phyloP scores from a whole-genome alignment of 2,888 invertebrate species.

The Drosophila stalkeri region DNA sequence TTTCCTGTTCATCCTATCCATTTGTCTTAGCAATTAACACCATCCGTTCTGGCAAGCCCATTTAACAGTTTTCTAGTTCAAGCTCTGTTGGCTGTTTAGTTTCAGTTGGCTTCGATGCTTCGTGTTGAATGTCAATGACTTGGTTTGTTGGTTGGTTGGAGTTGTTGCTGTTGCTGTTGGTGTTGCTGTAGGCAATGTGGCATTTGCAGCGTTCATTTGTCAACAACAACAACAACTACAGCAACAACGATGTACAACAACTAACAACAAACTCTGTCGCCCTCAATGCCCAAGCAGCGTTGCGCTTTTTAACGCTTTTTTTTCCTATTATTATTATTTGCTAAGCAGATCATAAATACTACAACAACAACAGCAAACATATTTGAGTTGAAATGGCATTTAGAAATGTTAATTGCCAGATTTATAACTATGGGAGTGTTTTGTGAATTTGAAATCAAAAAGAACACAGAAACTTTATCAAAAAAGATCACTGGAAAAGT shows the following conservation, averaged over 20 bases:
- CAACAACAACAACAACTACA: conserved; percentile 46
- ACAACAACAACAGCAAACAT: conserved; percentile 6
- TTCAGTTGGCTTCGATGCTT: conserved; percentile 42
- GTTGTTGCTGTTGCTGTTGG: conserved; percentile 21
- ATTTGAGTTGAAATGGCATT: conserved; percentile 61
- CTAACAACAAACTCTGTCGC: conserved; percentile 55
- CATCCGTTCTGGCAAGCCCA: conserved; percentile 63
- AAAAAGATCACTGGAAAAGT: conserved; percentile 7
- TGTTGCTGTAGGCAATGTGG: conserved; percentile 51
- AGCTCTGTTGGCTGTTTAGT: conserved; percentile 42
- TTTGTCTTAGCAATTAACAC: conserved; percentile 63
- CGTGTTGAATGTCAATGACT: conserved; percentile 69
- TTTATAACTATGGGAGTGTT: conserved; percentile 21
- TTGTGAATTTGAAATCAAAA: not conserved
- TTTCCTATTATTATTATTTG: conserved; percentile 63
- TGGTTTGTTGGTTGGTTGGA: conserved; percentile 27
- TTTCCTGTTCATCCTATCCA: conserved; percentile 8
- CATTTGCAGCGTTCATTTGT: conserved; percentile 72
- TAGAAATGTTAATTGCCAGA: conserved; percentile 71
- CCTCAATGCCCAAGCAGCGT: conserved; percentile 77
- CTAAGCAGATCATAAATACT: conserved; percentile 66
- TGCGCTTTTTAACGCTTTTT: conserved; percentile 72
- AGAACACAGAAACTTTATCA: conserved; percentile 8
- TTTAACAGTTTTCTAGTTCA: conserved; percentile 67
- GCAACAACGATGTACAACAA: conserved; percentile 11